A percentile compares a stretch with the other conserved stretches of the same genome.
Evolutionary conservation across 2,888 invertebrate species (phyloP).

Genomic region (Endotricha flammealis): DNA sequence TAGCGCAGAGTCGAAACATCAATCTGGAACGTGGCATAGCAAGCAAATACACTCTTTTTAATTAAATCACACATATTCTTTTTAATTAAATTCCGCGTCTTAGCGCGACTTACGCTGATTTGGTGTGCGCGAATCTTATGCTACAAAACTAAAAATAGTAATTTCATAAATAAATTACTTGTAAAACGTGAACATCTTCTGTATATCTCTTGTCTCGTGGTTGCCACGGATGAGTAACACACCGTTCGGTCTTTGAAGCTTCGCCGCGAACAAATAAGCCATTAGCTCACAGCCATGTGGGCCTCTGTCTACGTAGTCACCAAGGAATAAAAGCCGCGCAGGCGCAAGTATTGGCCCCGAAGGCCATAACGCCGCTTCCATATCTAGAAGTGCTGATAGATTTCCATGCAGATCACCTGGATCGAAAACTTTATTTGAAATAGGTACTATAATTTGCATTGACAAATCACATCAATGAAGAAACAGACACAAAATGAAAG

Average conservation of each 20-base stretch:
- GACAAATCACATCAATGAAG: too few species aligned
- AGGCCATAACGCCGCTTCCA: constrained; percentile 84
- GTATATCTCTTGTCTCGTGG: constrained; percentile 86
- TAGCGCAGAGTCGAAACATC: too few species aligned
- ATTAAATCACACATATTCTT: too few species aligned
- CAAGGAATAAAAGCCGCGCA: constrained; percentile 82
- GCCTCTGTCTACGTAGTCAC: constrained; percentile 88
- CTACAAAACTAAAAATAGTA: too few species aligned
- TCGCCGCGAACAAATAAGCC: constrained; percentile 83
- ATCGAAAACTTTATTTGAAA: neutral
- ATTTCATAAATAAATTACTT: constrained; percentile 69
- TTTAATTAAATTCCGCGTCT: too few species aligned
- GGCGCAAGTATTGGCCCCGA: constrained; percentile 81
- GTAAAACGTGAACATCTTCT: constrained; percentile 85
- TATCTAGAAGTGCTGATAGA: constrained; percentile 80
- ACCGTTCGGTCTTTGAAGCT: constrained; percentile 81
- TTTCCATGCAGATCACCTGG: constrained; percentile 88
- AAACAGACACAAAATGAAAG: too few species aligned
- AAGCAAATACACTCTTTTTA: too few species aligned
- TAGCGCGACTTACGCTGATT: too few species aligned
- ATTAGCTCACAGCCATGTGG: constrained; percentile 82
- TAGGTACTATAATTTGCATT: too few species aligned
- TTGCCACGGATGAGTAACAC: constrained; percentile 84
- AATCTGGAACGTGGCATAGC: too few species aligned
- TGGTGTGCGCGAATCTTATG: too few species aligned